Evolutionary conservation across 37 sponge, comb jelly and placozoan species (phyloP).

Genomic region (Ephydatia muelleri): DNA sequence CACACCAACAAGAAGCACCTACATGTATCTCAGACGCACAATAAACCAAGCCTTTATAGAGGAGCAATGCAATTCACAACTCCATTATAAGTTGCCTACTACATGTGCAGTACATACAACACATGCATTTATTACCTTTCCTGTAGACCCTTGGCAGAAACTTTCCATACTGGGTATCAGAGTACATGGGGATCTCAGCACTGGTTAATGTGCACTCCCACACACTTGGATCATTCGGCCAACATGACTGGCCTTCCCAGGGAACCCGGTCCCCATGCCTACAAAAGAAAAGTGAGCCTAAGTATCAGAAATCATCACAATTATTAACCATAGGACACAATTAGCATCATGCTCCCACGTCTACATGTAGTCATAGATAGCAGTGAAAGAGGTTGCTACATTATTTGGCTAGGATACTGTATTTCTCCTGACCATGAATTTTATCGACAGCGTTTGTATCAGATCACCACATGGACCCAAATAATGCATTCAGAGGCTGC

Average conservation of each 20-base stretch:
- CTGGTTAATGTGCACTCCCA: slow-evolving; percentile 37
- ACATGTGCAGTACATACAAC: not conserved
- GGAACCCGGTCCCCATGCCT: slow-evolving; percentile 59
- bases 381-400: too few relatives aligned
- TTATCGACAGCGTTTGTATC: too few relatives aligned
- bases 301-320: too few relatives aligned
- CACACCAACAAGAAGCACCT: too few relatives aligned
- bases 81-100: not conserved
- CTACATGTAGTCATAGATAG: too few relatives aligned
- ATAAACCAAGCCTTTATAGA: not conserved
- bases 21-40: not conserved
- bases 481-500: too few relatives aligned
- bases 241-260: slow-evolving; percentile 36
- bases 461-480: too few relatives aligned
- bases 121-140: slow-evolving; percentile 14
- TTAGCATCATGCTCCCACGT: too few relatives aligned
- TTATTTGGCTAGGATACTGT: too few relatives aligned
- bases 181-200: slow-evolving; percentile 35
- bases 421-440: too few relatives aligned
- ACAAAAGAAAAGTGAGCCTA: too few relatives aligned
- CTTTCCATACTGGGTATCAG: slow-evolving; percentile 19
- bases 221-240: slow-evolving; percentile 36
- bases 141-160: slow-evolving; percentile 38
- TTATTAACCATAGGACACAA: too few relatives aligned
- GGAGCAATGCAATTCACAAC: not conserved